Percentiles rank a stretch among this genome's conserved stretches.
Evolutionary conservation across 1,140 invertebrate genomes (phyloP).

Genomic region (Drosophila truncata): DNA sequence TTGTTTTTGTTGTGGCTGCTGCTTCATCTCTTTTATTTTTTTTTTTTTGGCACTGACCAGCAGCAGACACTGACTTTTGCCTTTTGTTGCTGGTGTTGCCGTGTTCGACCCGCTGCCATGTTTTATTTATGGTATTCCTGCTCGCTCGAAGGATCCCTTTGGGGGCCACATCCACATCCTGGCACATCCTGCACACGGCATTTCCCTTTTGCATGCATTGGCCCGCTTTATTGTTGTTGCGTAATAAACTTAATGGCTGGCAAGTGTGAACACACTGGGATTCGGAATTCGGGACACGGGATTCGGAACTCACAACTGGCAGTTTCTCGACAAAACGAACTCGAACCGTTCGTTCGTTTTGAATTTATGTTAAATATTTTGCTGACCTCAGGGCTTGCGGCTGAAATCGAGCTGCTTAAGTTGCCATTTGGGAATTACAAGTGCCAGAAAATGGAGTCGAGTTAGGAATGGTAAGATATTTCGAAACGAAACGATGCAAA

Average conservation of each 20-base stretch:
- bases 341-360: slow-evolving; percentile 45
- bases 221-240: slow-evolving; percentile 80
- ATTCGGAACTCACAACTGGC: slow-evolving; percentile 6
- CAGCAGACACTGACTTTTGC: slow-evolving; percentile 69
- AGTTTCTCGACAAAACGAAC: background rate
- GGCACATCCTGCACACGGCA: slow-evolving; percentile 58
- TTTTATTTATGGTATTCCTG: slow-evolving; percentile 78
- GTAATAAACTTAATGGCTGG: slow-evolving; percentile 82
- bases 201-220: slow-evolving; percentile 61
- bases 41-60: slow-evolving; percentile 64
- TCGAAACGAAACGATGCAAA: background rate
- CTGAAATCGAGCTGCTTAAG: slow-evolving; percentile 65
- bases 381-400: slow-evolving; percentile 51
- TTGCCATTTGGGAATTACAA: slow-evolving; percentile 60
- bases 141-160: slow-evolving; percentile 72
- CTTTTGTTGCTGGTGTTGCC: slow-evolving; percentile 51
- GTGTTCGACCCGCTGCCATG: slow-evolving; percentile 65
- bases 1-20: slow-evolving; percentile 37
- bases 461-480: background rate
- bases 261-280: slow-evolving; percentile 74
- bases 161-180: slow-evolving; percentile 58
- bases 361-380: slow-evolving; percentile 78
- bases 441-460: slow-evolving; percentile 52
- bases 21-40: slow-evolving; percentile 4
- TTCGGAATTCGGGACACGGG: slow-evolving; percentile 11